Conservation (phyloP, 2,888 invertebrate genomes). For the Macrophya alboannulata region DNA sequence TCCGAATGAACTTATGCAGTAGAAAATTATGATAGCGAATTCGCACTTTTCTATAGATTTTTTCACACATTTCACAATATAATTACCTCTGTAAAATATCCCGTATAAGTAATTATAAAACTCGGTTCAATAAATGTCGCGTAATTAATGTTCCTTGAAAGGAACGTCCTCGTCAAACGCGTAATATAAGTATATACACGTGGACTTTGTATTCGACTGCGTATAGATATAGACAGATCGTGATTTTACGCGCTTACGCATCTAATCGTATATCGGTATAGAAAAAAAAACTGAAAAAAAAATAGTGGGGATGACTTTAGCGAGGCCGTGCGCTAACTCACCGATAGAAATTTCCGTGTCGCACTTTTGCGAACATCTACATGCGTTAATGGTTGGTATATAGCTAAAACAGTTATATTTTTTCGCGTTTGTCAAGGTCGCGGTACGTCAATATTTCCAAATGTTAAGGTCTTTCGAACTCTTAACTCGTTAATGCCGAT, state of each 20-base stretch:
- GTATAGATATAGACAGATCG: not conserved
- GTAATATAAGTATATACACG: not conserved
- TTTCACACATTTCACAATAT: no score
- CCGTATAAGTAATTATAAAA: no score
- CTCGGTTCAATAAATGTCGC: not conserved
- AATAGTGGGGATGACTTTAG: slow-evolving; percentile 18
- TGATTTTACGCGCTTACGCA: slow-evolving; percentile 27
- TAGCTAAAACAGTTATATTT: slow-evolving; percentile 46
- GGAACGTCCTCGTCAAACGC: slow-evolving; percentile 11
- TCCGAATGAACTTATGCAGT: not conserved
- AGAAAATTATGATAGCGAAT: not conserved
- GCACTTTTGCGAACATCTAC: slow-evolving; percentile 11
- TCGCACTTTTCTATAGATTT: not conserved
- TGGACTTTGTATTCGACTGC: slow-evolving; percentile 29
- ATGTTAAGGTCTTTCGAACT: slow-evolving; percentile 39
- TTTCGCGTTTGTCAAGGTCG: slow-evolving; percentile 12
- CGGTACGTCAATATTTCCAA: slow-evolving; percentile 46
- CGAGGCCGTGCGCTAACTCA: not conserved
- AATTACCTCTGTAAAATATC: no score
- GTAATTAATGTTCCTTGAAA: slow-evolving; percentile 10
- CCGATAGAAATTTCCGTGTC: slow-evolving; percentile 16
- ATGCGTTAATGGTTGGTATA: no score
- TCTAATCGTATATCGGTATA: not conserved
- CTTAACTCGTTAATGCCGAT: not conserved
- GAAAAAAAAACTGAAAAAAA: not conserved